Evolutionary conservation across 1,140 invertebrate genomes (phyloP).

Genomic region (Panonychus citri): DNA sequence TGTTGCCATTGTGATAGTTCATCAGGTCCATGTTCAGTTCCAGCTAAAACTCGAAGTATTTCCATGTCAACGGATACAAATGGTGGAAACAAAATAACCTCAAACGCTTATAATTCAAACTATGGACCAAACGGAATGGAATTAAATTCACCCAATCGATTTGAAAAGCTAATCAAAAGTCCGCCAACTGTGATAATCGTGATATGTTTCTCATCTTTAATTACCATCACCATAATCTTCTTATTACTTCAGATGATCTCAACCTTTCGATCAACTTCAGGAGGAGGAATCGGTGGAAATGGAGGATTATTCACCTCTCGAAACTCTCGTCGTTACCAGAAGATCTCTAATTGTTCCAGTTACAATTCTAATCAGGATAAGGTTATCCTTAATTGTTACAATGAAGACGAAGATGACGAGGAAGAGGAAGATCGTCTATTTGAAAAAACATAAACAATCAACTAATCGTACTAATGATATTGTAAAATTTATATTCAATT

Average conservation of each 20-base stretch:
- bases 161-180: not conserved
- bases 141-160: not conserved
- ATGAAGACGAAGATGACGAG: not conserved
- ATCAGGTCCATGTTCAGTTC: not conserved
- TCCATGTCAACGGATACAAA: not conserved
- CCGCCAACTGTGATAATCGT: not conserved
- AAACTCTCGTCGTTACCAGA: not conserved
- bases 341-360: not conserved
- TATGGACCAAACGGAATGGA: not conserved
- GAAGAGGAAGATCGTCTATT: conserved; percentile 6
- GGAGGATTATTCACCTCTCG: not conserved
- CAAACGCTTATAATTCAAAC: not conserved
- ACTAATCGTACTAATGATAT: too few relatives aligned
- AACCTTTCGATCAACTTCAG: not conserved
- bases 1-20: not conserved
- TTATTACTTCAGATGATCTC: not conserved
- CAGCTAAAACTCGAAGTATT: not conserved
- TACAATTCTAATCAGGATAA: not conserved
- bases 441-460: conserved; percentile 2
- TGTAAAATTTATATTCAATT: too few relatives aligned
- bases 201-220: not conserved
- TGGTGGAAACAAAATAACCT: not conserved
- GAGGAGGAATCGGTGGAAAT: too few relatives aligned
- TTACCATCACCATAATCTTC: not conserved
- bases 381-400: not conserved